These are phyloP conservation scores for Rhopalosiphum maidis DNA, from an alignment of 1,140 invertebrate genomes.

Conservation along the genomic window DNA sequence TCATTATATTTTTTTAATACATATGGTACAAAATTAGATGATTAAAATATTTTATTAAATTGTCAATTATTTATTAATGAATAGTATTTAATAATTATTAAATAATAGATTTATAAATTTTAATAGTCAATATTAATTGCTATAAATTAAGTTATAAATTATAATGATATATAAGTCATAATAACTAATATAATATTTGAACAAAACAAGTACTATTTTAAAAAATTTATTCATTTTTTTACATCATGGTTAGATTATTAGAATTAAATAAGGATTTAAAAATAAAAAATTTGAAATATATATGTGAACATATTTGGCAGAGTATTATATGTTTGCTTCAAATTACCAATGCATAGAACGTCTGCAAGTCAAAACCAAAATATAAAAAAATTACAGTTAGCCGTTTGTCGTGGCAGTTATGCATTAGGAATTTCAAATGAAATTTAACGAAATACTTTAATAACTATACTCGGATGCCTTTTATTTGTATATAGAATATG, in stretches of 20 bases:
- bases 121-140: neutral
- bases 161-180: neutral
- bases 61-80: too few relatives aligned
- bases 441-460: neutral
- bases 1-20: neutral
- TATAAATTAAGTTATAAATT: neutral
- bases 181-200: too few relatives aligned
- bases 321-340: neutral
- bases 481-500: neutral
- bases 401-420: constrained; percentile 35
- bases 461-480: neutral
- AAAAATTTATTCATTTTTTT: neutral
- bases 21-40: too few relatives aligned
- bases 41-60: neutral
- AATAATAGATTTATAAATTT: neutral
- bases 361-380: neutral
- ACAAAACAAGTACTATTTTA: neutral
- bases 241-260: neutral
- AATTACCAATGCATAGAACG: constrained; percentile 44
- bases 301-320: neutral
- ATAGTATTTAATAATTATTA: neutral
- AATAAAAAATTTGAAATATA: neutral
- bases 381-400: constrained; percentile 46
- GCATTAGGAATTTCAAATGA: constrained; percentile 27
- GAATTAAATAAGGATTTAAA: neutral